Conservation (phyloP, 2,888 invertebrate species). For the Megaustenia siamemsis region DNA sequence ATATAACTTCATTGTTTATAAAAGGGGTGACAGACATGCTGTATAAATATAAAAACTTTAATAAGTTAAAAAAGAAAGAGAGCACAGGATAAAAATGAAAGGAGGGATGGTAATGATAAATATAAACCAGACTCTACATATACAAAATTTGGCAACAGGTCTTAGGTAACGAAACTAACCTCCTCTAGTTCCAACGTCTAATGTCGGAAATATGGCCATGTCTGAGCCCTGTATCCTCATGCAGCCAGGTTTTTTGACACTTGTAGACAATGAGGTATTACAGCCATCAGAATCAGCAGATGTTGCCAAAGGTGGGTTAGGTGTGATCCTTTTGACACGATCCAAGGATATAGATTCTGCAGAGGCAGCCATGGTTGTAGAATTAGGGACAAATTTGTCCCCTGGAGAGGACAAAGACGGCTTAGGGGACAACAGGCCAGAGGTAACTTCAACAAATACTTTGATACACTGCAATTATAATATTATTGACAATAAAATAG, state of each 20-base stretch:
- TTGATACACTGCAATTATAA: constrained; percentile 37
- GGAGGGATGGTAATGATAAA: no score
- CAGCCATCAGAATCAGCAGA: background rate
- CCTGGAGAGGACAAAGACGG: background rate
- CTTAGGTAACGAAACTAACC: background rate
- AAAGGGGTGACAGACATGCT: no score
- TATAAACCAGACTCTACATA: no score
- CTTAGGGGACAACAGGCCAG: background rate
- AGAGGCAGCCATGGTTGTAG: background rate
- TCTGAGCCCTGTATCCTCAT: constrained; percentile 25
- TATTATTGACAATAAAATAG: no score
- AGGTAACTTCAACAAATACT: background rate
- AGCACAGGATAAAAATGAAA: no score
- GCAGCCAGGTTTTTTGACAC: no score
- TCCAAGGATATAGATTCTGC: background rate
- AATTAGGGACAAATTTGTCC: background rate
- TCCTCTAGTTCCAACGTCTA: background rate
- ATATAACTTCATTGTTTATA: no score
- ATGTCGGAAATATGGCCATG: constrained; percentile 5
- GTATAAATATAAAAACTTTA: no score
- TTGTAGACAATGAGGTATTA: background rate
- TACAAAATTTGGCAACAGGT: no score
- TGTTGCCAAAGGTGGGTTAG: background rate
- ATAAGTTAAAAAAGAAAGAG: no score
- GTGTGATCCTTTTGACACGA: background rate